A percentile compares a stretch with the other conserved stretches of the same genome.
These are phyloP conservation scores for Ciconia nigra DNA, from an alignment of 2,797 vertebrate species.

Conservation along the genomic window DNA sequence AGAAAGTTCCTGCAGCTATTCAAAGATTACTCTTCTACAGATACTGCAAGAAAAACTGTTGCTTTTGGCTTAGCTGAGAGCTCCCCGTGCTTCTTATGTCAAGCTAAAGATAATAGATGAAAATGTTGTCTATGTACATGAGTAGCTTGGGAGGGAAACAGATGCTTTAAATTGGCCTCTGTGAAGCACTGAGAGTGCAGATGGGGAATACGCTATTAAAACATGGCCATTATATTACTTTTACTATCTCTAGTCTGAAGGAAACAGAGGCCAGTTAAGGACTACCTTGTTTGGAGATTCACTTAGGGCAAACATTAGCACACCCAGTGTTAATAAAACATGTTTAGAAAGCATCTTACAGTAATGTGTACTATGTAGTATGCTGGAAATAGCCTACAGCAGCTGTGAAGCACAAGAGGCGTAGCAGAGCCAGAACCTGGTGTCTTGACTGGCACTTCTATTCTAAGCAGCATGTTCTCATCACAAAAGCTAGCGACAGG, in stretches of 20 bases:
- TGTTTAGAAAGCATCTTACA: not conserved
- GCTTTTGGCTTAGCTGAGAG: constrained; percentile 2
- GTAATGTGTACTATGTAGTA: not conserved
- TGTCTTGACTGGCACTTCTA: not conserved
- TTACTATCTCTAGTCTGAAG: not conserved
- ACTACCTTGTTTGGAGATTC: not conserved
- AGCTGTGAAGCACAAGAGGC: not conserved
- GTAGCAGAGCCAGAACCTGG: not conserved
- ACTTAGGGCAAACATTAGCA: not conserved
- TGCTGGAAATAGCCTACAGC: not conserved
- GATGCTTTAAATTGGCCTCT: constrained; percentile 24
- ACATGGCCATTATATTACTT: not conserved
- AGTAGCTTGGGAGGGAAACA: constrained; percentile 1
- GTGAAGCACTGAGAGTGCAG: not conserved
- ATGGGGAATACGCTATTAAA: not conserved
- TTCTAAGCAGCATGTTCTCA: not conserved
- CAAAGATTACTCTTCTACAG: not conserved
- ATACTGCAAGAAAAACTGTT: not conserved
- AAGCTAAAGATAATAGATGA: constrained; percentile 28
- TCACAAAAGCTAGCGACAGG: not conserved
- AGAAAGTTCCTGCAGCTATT: constrained; percentile 24
- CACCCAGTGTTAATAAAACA: not conserved
- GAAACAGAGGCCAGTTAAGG: not conserved
- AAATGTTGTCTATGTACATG: not conserved
- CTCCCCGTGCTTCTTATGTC: not conserved